Conservation (phyloP, 2,113 vertebrate species). For the Spea multiplicata region DNA sequence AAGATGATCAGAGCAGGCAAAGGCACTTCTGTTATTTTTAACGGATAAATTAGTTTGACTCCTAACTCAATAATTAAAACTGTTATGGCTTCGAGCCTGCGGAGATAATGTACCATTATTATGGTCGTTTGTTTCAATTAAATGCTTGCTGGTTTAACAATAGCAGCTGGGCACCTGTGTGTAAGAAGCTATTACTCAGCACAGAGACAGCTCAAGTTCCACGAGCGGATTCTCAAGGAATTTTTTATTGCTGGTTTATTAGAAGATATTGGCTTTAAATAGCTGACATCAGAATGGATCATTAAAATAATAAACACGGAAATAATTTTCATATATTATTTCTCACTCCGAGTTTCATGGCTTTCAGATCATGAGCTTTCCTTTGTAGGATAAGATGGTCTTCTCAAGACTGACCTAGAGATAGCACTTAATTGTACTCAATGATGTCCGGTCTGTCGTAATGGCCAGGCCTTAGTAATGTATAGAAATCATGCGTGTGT, state of each 20-base stretch:
- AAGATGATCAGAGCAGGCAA: constrained; percentile 63
- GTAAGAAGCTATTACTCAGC: constrained; percentile 91
- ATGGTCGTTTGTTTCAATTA: constrained; percentile 99
- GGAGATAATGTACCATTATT: constrained; percentile 99
- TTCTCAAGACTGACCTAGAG: too few species aligned
- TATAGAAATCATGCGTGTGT: too few species aligned
- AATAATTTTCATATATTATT: background rate
- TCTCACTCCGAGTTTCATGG: background rate
- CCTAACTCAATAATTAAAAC: constrained; percentile 98
- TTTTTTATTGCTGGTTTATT: constrained; percentile 70
- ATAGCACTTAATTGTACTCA: too few species aligned
- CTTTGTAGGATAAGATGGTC: too few species aligned
- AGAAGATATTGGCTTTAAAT: constrained; percentile 61
- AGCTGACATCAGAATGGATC: constrained; percentile 43
- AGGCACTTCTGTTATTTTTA: constrained; percentile 78
- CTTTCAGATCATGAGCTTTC: background rate
- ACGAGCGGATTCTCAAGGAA: constrained; percentile 69
- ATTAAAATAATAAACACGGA: constrained; percentile 39
- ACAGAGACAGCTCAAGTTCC: constrained; percentile 91
- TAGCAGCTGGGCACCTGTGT: constrained; percentile 96
- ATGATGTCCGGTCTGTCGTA: too few species aligned
- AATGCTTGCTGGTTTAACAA: constrained; percentile 98
- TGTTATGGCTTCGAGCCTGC: constrained; percentile 91
- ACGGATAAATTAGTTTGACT: constrained; percentile 91
- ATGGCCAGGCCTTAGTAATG: too few species aligned